Percentiles rank a stretch among this genome's conserved stretches.
phyloP scores from a whole-genome alignment of 53 echinoderm and acorn worm genomes.

The Patiria pectinifera region DNA sequence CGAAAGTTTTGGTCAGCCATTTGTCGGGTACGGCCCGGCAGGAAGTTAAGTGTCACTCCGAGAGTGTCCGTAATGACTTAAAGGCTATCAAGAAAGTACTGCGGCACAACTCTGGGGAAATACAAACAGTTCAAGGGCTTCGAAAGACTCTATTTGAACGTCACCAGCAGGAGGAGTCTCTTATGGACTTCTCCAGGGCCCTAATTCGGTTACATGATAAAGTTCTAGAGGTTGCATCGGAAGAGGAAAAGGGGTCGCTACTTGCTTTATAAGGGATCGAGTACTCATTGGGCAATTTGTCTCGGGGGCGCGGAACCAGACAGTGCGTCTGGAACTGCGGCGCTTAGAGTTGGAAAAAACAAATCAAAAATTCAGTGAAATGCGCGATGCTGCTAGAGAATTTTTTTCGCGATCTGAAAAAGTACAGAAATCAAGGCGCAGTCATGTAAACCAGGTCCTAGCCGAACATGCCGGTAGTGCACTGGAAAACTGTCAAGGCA shows the following conservation, averaged over 20 bases:
- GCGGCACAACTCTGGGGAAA: not conserved
- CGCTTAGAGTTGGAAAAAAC: not conserved
- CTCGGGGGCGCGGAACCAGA: not conserved
- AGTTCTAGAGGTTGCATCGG: not conserved
- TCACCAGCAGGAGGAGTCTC: not conserved
- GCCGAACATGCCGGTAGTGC: too few relatives aligned
- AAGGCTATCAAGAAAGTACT: not conserved
- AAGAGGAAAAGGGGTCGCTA: too few relatives aligned
- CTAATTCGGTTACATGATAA: too few relatives aligned
- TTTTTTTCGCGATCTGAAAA: not conserved
- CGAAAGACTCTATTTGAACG: conserved; percentile 1
- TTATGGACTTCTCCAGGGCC: too few relatives aligned
- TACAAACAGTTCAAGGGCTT: not conserved
- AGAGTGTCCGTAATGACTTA: not conserved
- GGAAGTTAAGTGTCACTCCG: too few relatives aligned
- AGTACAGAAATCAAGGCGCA: too few relatives aligned
- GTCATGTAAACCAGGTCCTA: too few relatives aligned
- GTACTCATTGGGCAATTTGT: conserved; percentile 28
- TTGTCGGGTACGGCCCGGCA: too few relatives aligned
- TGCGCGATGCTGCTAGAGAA: conserved; percentile 20
- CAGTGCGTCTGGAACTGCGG: not conserved
- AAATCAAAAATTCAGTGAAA: not conserved
- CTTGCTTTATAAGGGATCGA: not conserved
- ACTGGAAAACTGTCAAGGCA: too few relatives aligned
- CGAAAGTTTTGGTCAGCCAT: too few relatives aligned